Evolutionary conservation across 2,113 vertebrate genomes (phyloP).

Genomic region (Centropus bengalensis): DNA sequence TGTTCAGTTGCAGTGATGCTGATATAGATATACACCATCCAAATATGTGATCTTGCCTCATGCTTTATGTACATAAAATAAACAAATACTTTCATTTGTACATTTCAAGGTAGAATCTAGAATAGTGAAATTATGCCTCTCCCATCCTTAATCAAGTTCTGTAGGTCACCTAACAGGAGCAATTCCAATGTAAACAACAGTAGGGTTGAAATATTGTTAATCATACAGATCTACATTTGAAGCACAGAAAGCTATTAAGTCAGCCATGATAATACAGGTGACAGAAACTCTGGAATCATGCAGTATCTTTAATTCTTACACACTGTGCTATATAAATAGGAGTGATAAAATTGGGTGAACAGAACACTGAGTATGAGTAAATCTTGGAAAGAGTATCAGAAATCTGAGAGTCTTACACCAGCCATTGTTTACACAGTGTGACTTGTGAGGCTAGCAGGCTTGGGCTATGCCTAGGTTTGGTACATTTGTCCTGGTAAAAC

Average conservation of each 20-base stretch:
- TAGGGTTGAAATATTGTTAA: not conserved
- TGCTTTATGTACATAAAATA: not conserved
- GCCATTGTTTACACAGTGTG: not conserved
- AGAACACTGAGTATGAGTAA: not conserved
- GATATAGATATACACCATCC: not conserved
- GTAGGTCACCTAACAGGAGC: not conserved
- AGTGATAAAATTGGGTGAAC: not conserved
- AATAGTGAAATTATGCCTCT: not conserved
- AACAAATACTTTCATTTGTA: not conserved
- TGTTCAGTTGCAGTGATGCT: not conserved
- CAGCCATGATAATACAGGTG: not conserved
- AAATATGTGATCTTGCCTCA: not conserved
- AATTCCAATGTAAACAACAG: not conserved
- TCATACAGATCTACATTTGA: not conserved
- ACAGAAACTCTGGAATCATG: not conserved
- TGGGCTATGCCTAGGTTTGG: not conserved
- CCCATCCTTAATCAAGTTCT: not conserved
- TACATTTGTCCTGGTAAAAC: not conserved
- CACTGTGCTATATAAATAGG: not conserved
- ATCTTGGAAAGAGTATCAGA: not conserved
- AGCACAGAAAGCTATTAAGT: not conserved
- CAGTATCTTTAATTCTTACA: not conserved
- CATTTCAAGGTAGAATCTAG: not conserved
- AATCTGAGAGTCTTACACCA: not conserved
- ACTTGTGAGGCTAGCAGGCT: not conserved